These are phyloP conservation scores for Dryas iulia DNA, from an alignment of 1,140 invertebrate genomes.

Conservation along the genomic window DNA sequence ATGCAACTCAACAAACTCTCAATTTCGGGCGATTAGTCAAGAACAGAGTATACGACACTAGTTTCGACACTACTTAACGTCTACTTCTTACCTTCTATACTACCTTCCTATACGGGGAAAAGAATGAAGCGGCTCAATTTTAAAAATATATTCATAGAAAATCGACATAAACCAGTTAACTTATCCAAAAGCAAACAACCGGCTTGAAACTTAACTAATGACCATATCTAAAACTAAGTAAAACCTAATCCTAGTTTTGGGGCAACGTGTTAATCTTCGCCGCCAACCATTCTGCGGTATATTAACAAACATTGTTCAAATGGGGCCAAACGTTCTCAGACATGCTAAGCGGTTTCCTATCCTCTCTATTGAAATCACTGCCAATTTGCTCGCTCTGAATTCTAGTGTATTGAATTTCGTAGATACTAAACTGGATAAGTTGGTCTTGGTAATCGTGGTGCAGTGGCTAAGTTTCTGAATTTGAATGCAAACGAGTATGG, in stretches of 20 bases:
- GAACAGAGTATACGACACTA: no score
- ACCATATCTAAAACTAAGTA: background rate
- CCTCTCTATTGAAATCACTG: constrained; percentile 4
- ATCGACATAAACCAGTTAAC: background rate
- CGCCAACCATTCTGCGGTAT: constrained; percentile 8
- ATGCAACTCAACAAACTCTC: no score
- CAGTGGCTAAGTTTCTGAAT: no score
- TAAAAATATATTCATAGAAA: no score
- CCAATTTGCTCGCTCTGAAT: constrained; percentile 5
- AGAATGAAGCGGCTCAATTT: no score
- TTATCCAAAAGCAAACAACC: background rate
- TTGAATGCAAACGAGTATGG: no score
- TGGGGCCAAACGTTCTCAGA: constrained; percentile 5
- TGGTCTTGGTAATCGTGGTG: no score
- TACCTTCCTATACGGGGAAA: no score
- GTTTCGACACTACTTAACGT: no score
- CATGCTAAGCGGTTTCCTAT: constrained; percentile 12
- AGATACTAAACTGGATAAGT: background rate
- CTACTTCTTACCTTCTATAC: no score
- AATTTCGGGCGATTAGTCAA: no score
- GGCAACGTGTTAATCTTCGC: background rate
- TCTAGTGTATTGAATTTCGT: background rate
- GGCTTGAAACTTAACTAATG: background rate
- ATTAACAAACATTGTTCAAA: constrained; percentile 10
- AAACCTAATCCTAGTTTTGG: background rate